A percentile compares a stretch with the other conserved stretches of the same genome.
phyloP scores from a whole-genome alignment of 2,113 vertebrate genomes.

The Corydoras sp. region DNA sequence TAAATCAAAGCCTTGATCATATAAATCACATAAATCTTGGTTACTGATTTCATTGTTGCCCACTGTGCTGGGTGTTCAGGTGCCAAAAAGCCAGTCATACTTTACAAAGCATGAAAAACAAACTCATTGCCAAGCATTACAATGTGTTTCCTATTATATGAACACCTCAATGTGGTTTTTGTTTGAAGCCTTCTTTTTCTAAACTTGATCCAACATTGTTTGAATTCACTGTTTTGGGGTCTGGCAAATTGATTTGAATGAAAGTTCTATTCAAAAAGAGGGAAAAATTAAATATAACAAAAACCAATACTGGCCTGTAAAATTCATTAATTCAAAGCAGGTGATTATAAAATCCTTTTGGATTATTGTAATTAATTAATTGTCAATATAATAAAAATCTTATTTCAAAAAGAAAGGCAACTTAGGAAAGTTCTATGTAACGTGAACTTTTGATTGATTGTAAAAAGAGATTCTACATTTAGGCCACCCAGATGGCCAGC shows the following conservation, averaged over 20 bases:
- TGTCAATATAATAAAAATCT: no score
- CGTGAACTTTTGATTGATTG: no score
- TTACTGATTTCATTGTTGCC: background rate
- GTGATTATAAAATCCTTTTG: no score
- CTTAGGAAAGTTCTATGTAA: no score
- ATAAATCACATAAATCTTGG: background rate
- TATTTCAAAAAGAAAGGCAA: no score
- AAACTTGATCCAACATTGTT: background rate
- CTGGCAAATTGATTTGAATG: background rate
- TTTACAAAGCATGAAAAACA: background rate
- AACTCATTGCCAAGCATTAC: background rate
- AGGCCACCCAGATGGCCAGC: no score
- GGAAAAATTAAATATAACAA: no score
- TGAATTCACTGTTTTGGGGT: background rate
- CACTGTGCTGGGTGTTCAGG: background rate
- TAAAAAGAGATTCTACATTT: no score
- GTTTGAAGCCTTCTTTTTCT: conserved; percentile 15
- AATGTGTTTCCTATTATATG: conserved; percentile 3
- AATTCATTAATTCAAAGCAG: no score
- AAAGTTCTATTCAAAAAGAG: background rate
- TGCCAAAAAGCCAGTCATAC: background rate
- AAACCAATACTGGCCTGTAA: no score
- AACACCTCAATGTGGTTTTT: conserved; percentile 18
- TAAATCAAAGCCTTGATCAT: no score
- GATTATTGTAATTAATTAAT: no score